Conservation (phyloP, 2,113 vertebrate genomes). For the Nanorana parkeri region DNA sequence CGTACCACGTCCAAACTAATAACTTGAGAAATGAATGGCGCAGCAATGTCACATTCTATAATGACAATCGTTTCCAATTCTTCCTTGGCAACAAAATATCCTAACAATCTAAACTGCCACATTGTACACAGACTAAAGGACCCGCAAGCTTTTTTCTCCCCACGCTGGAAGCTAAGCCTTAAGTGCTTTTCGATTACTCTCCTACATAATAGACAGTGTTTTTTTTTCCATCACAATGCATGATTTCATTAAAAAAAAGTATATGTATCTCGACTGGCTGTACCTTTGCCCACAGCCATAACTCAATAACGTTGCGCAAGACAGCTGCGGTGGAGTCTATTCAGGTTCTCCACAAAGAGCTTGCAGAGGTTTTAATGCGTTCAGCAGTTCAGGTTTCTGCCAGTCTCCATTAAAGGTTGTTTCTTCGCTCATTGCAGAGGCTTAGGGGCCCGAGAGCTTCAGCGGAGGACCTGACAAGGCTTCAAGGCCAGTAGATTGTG, state of each 20-base stretch:
- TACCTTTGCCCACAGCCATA: no score
- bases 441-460: neutral
- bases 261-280: neutral
- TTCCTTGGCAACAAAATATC: neutral
- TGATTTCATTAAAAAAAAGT: neutral
- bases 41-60: neutral
- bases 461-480: neutral
- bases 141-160: no score
- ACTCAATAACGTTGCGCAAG: no score
- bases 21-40: no score
- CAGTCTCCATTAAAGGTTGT: neutral
- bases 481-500: neutral
- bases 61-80: neutral
- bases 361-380: neutral
- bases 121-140: no score
- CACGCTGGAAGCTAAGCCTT: constrained; percentile 1
- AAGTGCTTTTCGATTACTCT: constrained; percentile 5
- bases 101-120: neutral
- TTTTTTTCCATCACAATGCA: neutral
- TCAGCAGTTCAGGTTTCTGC: neutral
- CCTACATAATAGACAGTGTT: neutral
- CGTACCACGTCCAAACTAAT: no score
- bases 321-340: neutral
- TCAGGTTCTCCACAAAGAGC: neutral
- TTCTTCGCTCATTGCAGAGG: neutral